Conservation (phyloP, 2,888 invertebrate genomes). For the Campoletis raptor region DNA sequence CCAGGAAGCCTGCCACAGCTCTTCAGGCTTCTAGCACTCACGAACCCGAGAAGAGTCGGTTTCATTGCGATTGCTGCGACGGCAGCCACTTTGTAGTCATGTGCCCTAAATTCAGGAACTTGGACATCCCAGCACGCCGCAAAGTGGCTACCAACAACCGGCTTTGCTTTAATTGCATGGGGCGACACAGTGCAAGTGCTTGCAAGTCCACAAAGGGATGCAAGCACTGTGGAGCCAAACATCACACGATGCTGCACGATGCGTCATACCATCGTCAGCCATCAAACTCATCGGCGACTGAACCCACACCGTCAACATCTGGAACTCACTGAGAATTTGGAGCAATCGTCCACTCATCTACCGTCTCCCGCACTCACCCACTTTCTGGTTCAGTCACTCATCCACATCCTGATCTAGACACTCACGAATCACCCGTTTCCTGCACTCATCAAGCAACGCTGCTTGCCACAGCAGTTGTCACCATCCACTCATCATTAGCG, state of each 20-base stretch:
- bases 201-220: conserved; percentile 12
- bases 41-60: not conserved
- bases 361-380: not conserved
- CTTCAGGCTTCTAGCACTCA: not conserved
- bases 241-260: conserved; percentile 53
- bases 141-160: not conserved
- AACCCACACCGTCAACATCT: conserved; percentile 2
- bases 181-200: not conserved
- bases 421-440: not conserved
- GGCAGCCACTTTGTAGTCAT: conserved; percentile 32
- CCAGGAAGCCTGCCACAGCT: not conserved
- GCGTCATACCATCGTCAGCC: not conserved
- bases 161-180: conserved; percentile 62
- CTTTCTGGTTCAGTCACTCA: too few species aligned
- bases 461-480: conserved; percentile 25
- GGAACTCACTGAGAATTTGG: not conserved
- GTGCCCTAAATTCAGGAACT: conserved; percentile 28
- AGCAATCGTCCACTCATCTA: conserved; percentile 24
- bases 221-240: not conserved
- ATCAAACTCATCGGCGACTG: not conserved
- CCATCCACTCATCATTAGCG: not conserved
- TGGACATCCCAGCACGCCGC: not conserved
- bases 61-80: conserved; percentile 29
- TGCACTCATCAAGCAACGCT: not conserved
- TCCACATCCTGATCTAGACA: too few species aligned